Conservation (phyloP, 2,113 vertebrate species). For the Rhombomys opimus region DNA sequence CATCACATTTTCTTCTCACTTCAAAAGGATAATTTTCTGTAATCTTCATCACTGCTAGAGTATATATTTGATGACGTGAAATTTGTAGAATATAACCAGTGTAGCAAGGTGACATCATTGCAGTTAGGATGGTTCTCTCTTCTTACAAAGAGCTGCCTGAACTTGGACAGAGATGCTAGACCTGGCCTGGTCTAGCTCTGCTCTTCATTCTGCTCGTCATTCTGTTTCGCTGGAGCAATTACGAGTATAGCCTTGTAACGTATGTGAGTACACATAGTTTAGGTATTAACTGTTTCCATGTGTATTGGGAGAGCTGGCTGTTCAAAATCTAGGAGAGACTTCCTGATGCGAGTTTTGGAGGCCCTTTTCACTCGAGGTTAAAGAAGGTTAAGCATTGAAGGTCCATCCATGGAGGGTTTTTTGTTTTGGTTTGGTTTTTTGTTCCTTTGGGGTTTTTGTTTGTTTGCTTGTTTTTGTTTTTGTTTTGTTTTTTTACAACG, state of each 20-base stretch:
- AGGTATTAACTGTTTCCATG: neutral
- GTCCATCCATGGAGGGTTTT: neutral
- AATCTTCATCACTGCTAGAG: conserved; percentile 2
- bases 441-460: no score
- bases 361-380: neutral
- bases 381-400: neutral
- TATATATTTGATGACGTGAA: conserved; percentile 33
- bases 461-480: no score
- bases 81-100: neutral
- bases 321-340: neutral
- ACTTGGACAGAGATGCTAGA: neutral
- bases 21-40: neutral
- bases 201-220: neutral
- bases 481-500: conserved; percentile 8
- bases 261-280: neutral
- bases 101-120: neutral
- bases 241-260: neutral
- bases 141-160: neutral
- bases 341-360: neutral
- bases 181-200: neutral
- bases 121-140: neutral
- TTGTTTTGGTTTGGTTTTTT: no score
- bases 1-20: neutral
- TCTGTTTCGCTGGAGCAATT: neutral
- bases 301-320: neutral